phyloP scores from a whole-genome alignment of 64 coral and sea anemone species.

The Catalaphyllia jardinei region DNA sequence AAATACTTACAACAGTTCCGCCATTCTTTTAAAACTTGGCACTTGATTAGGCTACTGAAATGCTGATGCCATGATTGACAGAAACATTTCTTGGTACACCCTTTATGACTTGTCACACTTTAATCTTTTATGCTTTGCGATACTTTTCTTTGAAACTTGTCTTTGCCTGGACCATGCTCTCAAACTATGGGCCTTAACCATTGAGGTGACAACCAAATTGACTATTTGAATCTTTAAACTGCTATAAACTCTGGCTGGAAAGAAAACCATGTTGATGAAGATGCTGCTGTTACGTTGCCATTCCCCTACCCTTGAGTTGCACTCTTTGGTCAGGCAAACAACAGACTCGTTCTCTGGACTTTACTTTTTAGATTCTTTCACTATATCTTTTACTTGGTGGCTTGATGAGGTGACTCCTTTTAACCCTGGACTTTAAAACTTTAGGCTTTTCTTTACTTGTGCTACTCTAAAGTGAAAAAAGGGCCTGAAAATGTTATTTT shows the following conservation, averaged over 20 bases:
- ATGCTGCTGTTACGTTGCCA: neutral
- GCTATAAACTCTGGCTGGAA: neutral
- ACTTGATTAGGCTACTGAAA: neutral
- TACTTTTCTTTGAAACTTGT: constrained; percentile 37
- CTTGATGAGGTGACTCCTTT: neutral
- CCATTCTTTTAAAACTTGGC: neutral
- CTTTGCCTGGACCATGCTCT: neutral
- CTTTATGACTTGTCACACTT: neutral
- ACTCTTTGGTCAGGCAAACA: neutral
- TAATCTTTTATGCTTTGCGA: neutral
- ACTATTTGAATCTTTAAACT: neutral
- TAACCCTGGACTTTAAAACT: neutral
- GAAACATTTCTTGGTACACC: constrained; percentile 4
- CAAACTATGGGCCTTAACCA: neutral
- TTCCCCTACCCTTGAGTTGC: neutral
- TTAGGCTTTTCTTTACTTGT: too few relatives aligned
- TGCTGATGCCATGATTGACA: neutral
- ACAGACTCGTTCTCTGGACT: neutral
- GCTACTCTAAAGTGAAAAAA: too few relatives aligned
- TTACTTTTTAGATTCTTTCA: constrained; percentile 1
- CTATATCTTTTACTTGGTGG: neutral
- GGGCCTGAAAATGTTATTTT: neutral
- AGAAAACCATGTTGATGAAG: neutral
- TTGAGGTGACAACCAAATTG: too few relatives aligned
- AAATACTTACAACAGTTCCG: neutral